These are phyloP conservation scores for Amphipoea oculea DNA, from an alignment of 2,888 invertebrate genomes.

Conservation along the genomic window DNA sequence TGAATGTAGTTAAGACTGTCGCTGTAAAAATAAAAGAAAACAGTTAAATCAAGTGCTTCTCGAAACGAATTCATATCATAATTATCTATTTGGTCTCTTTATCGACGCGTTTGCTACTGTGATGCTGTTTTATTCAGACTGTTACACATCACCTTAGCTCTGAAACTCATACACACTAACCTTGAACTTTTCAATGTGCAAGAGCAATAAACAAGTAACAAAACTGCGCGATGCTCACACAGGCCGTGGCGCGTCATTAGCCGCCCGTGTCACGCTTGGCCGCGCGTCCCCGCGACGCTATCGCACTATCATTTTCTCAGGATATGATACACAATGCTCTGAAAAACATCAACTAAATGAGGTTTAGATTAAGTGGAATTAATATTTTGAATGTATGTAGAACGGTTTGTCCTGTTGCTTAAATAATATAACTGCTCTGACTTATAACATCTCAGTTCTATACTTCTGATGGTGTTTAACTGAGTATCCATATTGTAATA, in stretches of 20 bases:
- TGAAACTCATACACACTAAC: neutral
- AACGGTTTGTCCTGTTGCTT: too few species aligned
- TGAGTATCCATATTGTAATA: neutral
- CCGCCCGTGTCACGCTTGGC: constrained; percentile 36
- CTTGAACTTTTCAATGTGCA: neutral
- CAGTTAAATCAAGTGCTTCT: neutral
- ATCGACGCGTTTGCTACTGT: neutral
- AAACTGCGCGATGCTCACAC: neutral
- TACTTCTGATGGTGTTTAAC: neutral
- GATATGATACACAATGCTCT: constrained; percentile 14
- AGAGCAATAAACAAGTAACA: neutral
- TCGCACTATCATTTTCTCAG: constrained; percentile 47
- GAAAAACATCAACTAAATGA: neutral
- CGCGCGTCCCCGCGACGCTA: constrained; percentile 29
- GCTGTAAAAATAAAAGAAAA: neutral
- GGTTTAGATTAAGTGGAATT: neutral
- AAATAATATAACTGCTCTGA: neutral
- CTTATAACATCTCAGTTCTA: neutral
- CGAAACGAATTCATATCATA: neutral
- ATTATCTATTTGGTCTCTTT: neutral
- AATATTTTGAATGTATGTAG: too few species aligned
- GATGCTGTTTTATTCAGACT: neutral
- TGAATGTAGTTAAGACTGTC: too few species aligned
- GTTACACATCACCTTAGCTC: neutral
- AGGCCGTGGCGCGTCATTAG: constrained; percentile 28